Evolutionary conservation across 64 coral and sea anemone genomes (phyloP), one percentile per base, ranked within the genome.

Genomic region (Astreopora myriophthalma): DNA sequence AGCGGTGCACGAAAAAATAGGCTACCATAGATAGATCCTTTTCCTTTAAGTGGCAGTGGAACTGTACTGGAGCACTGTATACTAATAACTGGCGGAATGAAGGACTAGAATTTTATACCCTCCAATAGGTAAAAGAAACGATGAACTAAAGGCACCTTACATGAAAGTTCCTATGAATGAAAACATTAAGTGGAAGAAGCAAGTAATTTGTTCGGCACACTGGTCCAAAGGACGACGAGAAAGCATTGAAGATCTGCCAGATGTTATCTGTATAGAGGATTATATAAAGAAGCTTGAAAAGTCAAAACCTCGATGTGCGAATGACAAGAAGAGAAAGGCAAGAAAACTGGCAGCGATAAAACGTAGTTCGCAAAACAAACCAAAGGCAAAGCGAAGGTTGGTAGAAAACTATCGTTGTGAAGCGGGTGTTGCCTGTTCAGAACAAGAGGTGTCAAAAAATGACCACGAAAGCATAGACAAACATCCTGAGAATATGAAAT

Each of bases 161-260:
- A 33, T 40, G 35, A 87, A 87, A 70, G 69, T 73, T n/a, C 40
- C 46, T 33, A 71, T 70, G 34, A 87, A 87, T 44, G 68, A 87
- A 0, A 71, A 80, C 20, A 36, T 48, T 0, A 80, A 80, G n/a
- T 48, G 76, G 76, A 49, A 49, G 51, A 84, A 84, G 40, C 64
- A 42, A 73, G 22, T 25, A 33, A 87, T 87, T 87, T 87, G 68
- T 48, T 52, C 75, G 29, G 75, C 75, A 79, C 75, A 79, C 75
- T 79, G 57, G 65, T 70, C 36, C n/a, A 69, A 69, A 49, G 64
- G 84, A 42, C 65, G 69, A 70, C 65, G 67, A 67, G 29, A 40
- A 68, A 39, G 14, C n/a, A 85, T 67, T 26, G 62, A 85, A 23
- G 58, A 69, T 40, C 13, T 30, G 20, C 76, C 40, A 79, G 76